Evolutionary conservation across 2,888 invertebrate genomes (phyloP).

Genomic region (Thelaira solivaga): DNA sequence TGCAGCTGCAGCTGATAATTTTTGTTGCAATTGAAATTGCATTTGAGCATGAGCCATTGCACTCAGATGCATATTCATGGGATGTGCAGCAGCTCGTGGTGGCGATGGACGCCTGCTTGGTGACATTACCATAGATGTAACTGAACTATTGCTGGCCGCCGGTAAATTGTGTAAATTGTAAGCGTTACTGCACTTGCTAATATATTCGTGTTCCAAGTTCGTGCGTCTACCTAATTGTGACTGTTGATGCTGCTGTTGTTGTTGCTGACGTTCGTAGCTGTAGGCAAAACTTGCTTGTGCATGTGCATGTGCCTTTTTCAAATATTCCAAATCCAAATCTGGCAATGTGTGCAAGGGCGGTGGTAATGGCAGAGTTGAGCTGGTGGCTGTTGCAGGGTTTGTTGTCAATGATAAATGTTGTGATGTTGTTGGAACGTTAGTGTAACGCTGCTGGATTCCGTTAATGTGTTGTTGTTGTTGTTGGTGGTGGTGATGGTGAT

Average conservation of each 20-base stretch:
- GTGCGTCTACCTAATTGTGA: conserved; percentile 57
- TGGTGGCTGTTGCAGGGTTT: conserved; percentile 36
- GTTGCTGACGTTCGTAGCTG: conserved; percentile 68
- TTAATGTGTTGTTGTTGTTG: conserved; percentile 62
- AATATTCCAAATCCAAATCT: conserved; percentile 65
- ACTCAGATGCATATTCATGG: conserved; percentile 76
- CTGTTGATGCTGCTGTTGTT: conserved; percentile 51
- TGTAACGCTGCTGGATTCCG: conserved; percentile 66
- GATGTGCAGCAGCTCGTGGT: conserved; percentile 77
- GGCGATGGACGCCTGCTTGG: conserved; percentile 83
- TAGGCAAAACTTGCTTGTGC: conserved; percentile 66
- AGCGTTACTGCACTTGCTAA: conserved; percentile 58
- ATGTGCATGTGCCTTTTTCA: conserved; percentile 66
- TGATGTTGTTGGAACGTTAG: conserved; percentile 31
- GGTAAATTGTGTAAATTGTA: conserved; percentile 51
- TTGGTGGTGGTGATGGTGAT: conserved; percentile 37
- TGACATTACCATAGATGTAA: conserved; percentile 80
- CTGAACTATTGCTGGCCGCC: conserved; percentile 33
- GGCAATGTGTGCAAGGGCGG: conserved; percentile 60
- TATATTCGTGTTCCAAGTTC: conserved; percentile 62
- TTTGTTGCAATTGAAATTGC: conserved; percentile 76
- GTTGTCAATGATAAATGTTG: conserved; percentile 62
- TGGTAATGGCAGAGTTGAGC: conserved; percentile 35
- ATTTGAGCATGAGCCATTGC: conserved; percentile 75
- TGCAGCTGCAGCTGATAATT: conserved; percentile 75